Base-by-base conservation (phyloP, 2,797 vertebrate genomes). In the Eospalax fontanierii region DNA sequence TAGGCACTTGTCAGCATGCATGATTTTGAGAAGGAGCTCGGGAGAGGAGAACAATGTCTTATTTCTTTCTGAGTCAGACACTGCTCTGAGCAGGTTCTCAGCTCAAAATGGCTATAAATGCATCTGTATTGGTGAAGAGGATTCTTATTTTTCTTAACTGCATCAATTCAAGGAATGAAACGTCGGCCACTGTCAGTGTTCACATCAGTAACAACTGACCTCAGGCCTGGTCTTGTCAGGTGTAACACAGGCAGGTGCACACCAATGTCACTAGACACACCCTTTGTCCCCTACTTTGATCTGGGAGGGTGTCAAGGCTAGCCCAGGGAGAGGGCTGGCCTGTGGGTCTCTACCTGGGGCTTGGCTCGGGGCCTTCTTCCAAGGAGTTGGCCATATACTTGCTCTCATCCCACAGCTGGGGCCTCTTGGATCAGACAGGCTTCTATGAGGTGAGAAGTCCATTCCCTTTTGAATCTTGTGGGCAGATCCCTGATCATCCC, bases 301-400 rank as follows among this genome's bases (percentile, higher is more conserved):
- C 82, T 95, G 90, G 87, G 96, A 95, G 95, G 97, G 24, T 54
- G 6, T 46, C 95, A 96, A 96, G 90, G 84, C 84, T 82, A 87
- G 35, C 82, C 92, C 91, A 94, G 95, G 84, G 81, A n/a, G 59
- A 97, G 74, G 78, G n/a, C 61, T 63, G 85, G 83, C 92, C 83
- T 94, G 80, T 66, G 90, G 94, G 90, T 94, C 94, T 93, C 87
- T 81, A n/a, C 84, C 95, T 96, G 66, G 95, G 92, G 94, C 96
- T 79, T 90, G 79, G 95, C 75, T 90, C 33, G 30, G 30, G 86
- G 87, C 88, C 94, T 89, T 70, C 61, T 91, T 78, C 68, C 97
- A 94, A 90, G 61, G 90, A 94, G 65, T 95, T 96, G 93, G 94
- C 97, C 87, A 59, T 90, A 94, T 82, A 76, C 89, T 78, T 88